A percentile compares a stretch with the other conserved stretches of the same genome.
Evolutionary conservation across 1,140 invertebrate species (phyloP).

Genomic region (Diprion similis): DNA sequence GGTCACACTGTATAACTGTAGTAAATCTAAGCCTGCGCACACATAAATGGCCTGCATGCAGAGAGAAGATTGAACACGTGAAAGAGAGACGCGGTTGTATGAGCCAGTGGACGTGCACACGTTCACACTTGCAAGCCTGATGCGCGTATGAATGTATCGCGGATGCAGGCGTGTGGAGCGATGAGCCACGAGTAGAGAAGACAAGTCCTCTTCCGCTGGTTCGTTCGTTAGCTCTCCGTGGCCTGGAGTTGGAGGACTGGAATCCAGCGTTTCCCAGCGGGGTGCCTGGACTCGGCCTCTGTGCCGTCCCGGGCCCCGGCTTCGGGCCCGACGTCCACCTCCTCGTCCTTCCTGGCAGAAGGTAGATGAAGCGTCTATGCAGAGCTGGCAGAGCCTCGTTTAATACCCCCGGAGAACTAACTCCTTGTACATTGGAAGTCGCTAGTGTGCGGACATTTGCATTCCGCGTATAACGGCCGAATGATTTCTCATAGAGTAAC

Average conservation of each 20-base stretch:
- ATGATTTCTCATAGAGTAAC: too few species aligned
- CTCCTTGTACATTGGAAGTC: background rate
- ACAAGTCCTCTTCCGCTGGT: slow-evolving; percentile 10
- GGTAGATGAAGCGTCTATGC: slow-evolving; percentile 14
- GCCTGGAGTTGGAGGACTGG: slow-evolving; percentile 30
- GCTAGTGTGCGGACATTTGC: background rate
- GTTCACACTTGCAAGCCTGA: background rate
- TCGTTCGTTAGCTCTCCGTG: slow-evolving; percentile 27
- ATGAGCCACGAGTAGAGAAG: slow-evolving; percentile 9
- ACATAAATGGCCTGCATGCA: background rate
- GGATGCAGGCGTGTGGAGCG: background rate
- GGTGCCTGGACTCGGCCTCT: slow-evolving; percentile 28
- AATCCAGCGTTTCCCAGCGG: slow-evolving; percentile 46
- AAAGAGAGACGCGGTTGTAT: background rate
- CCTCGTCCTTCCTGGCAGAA: slow-evolving; percentile 31
- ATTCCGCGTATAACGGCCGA: background rate
- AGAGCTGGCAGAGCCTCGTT: too few species aligned
- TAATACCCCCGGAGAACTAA: too few species aligned
- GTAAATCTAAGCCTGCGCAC: too few species aligned
- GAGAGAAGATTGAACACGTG: background rate
- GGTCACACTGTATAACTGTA: too few species aligned
- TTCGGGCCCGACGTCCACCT: slow-evolving; percentile 24
- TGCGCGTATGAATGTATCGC: background rate
- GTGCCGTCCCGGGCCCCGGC: slow-evolving; percentile 4
- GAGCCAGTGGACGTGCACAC: background rate